Evolutionary conservation across 2,888 invertebrate species (phyloP).

Genomic region (Phyto melanocephala): DNA sequence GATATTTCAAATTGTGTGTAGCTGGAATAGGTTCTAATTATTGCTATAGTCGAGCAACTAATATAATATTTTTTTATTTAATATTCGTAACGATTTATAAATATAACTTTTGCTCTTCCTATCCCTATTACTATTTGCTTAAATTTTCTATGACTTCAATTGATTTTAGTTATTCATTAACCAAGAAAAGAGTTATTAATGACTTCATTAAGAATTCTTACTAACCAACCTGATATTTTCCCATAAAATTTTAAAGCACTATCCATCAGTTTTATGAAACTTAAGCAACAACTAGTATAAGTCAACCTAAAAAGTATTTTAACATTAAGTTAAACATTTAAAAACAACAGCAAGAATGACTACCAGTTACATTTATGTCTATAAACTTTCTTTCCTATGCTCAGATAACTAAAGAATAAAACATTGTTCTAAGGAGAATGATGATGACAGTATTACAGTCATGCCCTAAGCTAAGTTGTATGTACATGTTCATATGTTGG

Average conservation of each 20-base stretch:
- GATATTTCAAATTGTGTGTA: no score
- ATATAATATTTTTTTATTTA: no score
- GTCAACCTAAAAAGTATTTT: neutral
- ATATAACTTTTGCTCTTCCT: neutral
- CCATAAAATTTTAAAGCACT: neutral
- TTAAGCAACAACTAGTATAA: neutral
- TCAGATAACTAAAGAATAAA: neutral
- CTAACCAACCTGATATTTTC: neutral
- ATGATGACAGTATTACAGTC: slow-evolving; percentile 43
- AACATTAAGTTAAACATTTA: neutral
- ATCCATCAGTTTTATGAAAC: neutral
- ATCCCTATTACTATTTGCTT: neutral
- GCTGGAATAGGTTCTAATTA: no score
- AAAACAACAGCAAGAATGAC: neutral
- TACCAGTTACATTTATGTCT: no score
- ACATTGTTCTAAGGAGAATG: slow-evolving; percentile 22
- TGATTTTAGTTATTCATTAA: slow-evolving; percentile 15
- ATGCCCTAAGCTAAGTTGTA: neutral
- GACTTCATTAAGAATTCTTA: neutral
- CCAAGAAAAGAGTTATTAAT: slow-evolving; percentile 10
- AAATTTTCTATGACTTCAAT: neutral
- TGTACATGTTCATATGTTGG: neutral
- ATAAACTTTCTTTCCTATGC: no score
- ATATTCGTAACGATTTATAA: no score
- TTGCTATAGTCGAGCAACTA: no score